Base-by-base conservation (phyloP, 1,140 invertebrate species). In the Drosophila sucinea region DNA sequence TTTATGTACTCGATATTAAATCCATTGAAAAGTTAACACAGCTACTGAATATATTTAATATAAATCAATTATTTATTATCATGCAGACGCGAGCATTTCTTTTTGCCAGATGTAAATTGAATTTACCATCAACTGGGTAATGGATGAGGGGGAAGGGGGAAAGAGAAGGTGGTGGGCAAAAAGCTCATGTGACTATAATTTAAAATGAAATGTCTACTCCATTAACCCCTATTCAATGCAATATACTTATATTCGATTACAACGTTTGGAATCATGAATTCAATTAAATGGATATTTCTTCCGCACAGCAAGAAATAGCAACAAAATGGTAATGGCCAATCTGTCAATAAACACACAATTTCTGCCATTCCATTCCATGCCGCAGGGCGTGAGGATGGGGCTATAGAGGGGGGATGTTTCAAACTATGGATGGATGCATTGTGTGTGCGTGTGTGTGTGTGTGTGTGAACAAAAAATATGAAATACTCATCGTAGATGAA, bases 391-490 rank as follows among this genome's bases (percentile, higher is more conserved):
- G 23, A 3, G 23, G 23, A 51, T 23, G 1, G 23, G 44, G 3
- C 17, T 17, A 17, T 1, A 11, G 25, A 1, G 44, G 23, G 44
- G 44, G 1, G 23, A 51, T 10, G 44, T 51, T 23, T 51, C 44
- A 70, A 30, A 51, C 44, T 51, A 51, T 51, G 3, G 23, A 51
- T 77, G 84, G 23, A 51, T 77, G 84, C 72, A 87, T 71, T 77
- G 81, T 67, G 68, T 40, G 51, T 38, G 54, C 57, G 5, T 33
- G 32, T 33, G 5, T 4, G 4, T 44, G 5, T 44, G 41, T 44
- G 41, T 17, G 41, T 17, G 35, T 8, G 33, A 35, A 8, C 33
- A 7, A 35, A 6, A 35, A 35, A 44, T 27, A 27, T 27, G 7
- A 51, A 51, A 51, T 10, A 27, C 23, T 51, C 44, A 1, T 38